Conservation (phyloP, 2,113 vertebrate genomes). For the Gymnogyps californianus region DNA sequence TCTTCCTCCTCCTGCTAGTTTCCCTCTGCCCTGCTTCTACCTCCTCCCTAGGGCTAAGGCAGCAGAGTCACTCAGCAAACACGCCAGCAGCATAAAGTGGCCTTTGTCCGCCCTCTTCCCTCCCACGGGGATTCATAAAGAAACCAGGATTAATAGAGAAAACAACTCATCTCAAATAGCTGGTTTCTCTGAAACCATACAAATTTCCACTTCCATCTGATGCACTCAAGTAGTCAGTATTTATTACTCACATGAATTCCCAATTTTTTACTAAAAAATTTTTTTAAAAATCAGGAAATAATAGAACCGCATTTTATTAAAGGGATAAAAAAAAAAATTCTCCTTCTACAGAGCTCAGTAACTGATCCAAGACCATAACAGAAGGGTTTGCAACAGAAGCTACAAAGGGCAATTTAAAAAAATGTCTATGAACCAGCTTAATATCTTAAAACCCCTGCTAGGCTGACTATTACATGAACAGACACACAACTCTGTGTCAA, state of each 20-base stretch:
- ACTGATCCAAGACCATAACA: background rate
- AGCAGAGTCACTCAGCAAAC: background rate
- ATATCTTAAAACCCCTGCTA: background rate
- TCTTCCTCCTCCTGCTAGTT: background rate
- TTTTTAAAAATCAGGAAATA: background rate
- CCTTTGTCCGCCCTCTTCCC: slow-evolving; percentile 3
- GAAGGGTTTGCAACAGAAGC: background rate
- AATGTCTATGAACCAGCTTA: background rate
- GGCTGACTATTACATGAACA: background rate
- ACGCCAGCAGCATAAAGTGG: background rate
- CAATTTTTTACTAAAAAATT: background rate
- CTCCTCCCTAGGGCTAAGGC: background rate
- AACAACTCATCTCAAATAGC: background rate
- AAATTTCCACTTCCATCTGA: background rate
- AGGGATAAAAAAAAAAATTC: background rate
- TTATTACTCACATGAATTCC: background rate
- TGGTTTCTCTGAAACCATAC: background rate
- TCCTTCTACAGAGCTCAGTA: background rate
- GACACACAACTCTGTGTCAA: background rate
- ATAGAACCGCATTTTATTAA: background rate
- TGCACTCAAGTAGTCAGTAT: background rate
- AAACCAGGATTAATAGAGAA: background rate
- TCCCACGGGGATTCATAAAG: background rate
- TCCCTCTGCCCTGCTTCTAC: background rate
- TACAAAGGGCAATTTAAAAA: background rate